Evolutionary conservation across 2,797 vertebrate genomes (phyloP), one percentile per base, ranked within the genome.

Genomic region (Dendrocincla tyrannina): DNA sequence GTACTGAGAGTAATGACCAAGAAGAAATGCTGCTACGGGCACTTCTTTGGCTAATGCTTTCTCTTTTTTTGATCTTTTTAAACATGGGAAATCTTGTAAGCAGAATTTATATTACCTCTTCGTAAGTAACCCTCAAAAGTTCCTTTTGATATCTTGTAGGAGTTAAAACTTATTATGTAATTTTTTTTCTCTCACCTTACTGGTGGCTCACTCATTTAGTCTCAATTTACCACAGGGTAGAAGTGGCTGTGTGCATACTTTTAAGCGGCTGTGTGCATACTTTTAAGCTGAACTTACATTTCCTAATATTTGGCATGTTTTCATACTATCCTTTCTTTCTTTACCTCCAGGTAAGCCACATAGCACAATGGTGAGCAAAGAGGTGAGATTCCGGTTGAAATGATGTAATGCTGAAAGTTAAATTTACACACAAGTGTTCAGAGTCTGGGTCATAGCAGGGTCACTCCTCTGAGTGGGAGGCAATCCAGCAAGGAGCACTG

Each of bases 341-440:
- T 82, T 80, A 91, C 50, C 66, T 73, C 82, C 89, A 96, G 92
- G 93, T 95, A 93, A 89, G 33, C 39, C 62, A 84, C 92, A 86
- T 62, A 93, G 87, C 91, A 89, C 79, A 89, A 59, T 50, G 84
- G 75, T 91, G 92, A 96, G 95, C 81, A 85, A 91, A 93, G 75
- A 93, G 58, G 95, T 92, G 84, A 93, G 69, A 84, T 69, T 93
- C 55, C 50, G 6, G 62, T 69, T 93, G 89, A 95, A 96, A 92
- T 92, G 85, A 96, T 84, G 95, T 94, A 96, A 93, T 86, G 82
- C 82, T 94, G 91, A 94, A 95, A 93, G 93, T 94, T 94, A 93
- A 96, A 92, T 92, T 92, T 95, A 94, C 70, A 86, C 93, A 92
- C 79, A 93, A 97, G 87, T 73, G 73, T 93, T 95, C 79, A 3